These are phyloP conservation scores for Hesperophylax magnus DNA, from an alignment of 1,140 invertebrate species.

Conservation along the genomic window DNA sequence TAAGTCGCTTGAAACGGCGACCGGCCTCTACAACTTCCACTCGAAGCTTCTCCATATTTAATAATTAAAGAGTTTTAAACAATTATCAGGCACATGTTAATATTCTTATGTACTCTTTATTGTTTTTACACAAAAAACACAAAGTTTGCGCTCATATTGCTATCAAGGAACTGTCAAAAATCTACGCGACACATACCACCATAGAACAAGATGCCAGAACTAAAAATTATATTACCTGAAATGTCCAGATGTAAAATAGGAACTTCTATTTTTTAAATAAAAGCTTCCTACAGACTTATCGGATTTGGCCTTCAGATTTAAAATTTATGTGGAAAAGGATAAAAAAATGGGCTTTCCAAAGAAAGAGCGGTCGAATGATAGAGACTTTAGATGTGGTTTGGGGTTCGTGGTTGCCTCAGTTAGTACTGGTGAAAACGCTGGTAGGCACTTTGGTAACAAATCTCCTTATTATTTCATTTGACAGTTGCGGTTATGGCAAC, in stretches of 20 bases:
- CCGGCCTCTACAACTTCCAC: conserved; percentile 61
- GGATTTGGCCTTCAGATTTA: too few species aligned
- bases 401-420: too few species aligned
- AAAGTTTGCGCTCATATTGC: not conserved
- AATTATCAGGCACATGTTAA: conserved; percentile 14
- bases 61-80: conserved; percentile 6
- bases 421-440: too few species aligned
- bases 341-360: too few species aligned
- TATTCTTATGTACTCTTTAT: conserved; percentile 1
- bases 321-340: too few species aligned
- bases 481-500: not conserved
- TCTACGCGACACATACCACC: conserved; percentile 11
- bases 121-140: conserved; percentile 17
- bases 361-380: too few species aligned
- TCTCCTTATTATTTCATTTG: not conserved
- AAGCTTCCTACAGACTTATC: too few species aligned
- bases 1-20: conserved; percentile 73
- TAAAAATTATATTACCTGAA: too few species aligned
- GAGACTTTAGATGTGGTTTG: too few species aligned
- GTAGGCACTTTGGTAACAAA: too few species aligned
- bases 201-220: not conserved
- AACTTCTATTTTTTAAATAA: too few species aligned
- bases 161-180: conserved; percentile 38
- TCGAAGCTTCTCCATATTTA: conserved; percentile 43
- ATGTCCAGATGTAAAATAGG: too few species aligned